Evolutionary conservation across 37 sponge, comb jelly and placozoan species (phyloP).

Genomic region (Chondrilla cf. caribensis): DNA sequence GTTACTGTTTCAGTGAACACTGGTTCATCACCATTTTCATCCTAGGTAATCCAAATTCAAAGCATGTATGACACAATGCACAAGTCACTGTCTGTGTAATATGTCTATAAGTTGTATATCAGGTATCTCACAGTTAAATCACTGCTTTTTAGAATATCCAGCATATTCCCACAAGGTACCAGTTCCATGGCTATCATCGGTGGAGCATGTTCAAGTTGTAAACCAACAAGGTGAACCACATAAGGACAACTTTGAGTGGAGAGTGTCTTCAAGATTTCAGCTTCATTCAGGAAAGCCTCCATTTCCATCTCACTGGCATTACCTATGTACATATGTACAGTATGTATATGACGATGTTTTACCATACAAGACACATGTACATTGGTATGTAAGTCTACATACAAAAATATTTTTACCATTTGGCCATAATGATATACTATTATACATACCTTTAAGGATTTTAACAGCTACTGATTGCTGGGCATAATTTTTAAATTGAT

Average conservation of each 20-base stretch:
- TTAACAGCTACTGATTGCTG: constrained; percentile 15
- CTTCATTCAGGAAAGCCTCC: constrained; percentile 23
- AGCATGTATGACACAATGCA: too few species aligned
- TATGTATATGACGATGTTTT: neutral
- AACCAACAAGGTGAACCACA: constrained; percentile 18
- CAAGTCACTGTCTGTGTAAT: too few species aligned
- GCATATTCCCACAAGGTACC: neutral
- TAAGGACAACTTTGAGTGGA: constrained; percentile 3
- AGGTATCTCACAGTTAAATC: neutral
- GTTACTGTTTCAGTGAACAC: too few species aligned
- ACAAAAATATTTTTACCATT: too few species aligned
- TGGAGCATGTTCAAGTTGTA: constrained; percentile 11
- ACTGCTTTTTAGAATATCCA: neutral
- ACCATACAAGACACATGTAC: neutral
- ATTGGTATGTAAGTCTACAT: neutral
- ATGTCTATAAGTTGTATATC: neutral
- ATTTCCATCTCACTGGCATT: neutral
- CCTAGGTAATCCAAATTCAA: too few species aligned
- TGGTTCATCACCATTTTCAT: too few species aligned
- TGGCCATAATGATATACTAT: too few species aligned
- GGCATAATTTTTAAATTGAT: neutral
- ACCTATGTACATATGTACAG: neutral
- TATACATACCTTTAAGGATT: constrained; percentile 2
- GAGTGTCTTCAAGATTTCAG: neutral
- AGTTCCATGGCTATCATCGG: constrained; percentile 24